Evolutionary conservation across 1,140 invertebrate species (phyloP).

Genomic region (Tyrophagus putrescentiae): DNA sequence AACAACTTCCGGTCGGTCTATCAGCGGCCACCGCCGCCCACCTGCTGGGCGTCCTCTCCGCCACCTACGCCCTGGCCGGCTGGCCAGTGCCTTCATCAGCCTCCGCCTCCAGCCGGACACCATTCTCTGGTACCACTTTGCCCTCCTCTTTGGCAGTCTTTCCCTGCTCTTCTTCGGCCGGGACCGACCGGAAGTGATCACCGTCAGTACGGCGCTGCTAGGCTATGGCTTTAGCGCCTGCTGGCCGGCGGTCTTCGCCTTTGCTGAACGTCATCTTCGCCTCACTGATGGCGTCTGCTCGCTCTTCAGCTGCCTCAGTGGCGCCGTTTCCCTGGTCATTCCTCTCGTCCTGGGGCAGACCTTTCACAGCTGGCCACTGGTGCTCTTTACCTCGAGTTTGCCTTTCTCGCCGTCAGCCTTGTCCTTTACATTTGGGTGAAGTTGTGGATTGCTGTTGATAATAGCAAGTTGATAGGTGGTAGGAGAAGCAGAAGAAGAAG

Average conservation of each 20-base stretch:
- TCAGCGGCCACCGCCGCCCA: not conserved
- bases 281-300: not conserved
- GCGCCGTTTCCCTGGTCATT: not conserved
- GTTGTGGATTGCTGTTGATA: too few species aligned
- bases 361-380: not conserved
- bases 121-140: conserved; percentile 6
- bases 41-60: not conserved
- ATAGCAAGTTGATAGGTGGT: too few species aligned
- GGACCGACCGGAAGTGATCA: not conserved
- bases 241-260: conserved; percentile 11
- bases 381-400: too few species aligned
- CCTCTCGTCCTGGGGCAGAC: conserved; percentile 1
- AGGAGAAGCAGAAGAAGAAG: too few species aligned
- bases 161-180: not conserved
- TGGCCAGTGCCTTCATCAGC: not conserved
- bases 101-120: not conserved
- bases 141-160: not conserved
- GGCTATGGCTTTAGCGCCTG: conserved; percentile 10
- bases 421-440: too few species aligned
- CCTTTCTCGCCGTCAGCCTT: too few species aligned
- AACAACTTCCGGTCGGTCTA: not conserved
- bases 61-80: not conserved
- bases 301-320: not conserved
- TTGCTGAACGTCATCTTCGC: not conserved
- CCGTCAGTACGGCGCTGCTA: not conserved